Base-by-base conservation (phyloP, 2,888 invertebrate genomes). In the Calliopum simillimum region DNA sequence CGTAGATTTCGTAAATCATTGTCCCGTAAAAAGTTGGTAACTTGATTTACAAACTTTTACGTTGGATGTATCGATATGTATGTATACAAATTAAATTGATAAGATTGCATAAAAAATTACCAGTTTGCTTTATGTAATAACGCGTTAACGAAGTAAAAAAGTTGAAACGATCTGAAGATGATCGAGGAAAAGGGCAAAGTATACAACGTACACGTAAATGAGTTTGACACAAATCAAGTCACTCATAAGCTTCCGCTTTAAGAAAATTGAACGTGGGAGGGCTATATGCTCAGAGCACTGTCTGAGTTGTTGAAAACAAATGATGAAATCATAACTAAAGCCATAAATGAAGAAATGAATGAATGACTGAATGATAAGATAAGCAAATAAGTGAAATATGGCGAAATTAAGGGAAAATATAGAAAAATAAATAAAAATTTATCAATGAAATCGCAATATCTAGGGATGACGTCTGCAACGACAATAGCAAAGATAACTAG, bases 271-370 rank as follows among this genome's bases (percentile, higher is more conserved):
- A 25, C 16, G 25, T 56, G n/a, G 56, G 56, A 11, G n/a, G 33
- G 5, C 33, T 5, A 33, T 33, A 33, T 33, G 33, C 33, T 33
- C 33, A 33, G 56, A n/a, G 12, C 56, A 13, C 13, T 25, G 25
- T 6, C 13, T 56, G 16, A 33, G 5, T 33, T 33, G 33, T 33
- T 41, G 16, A 33, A 43, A 5, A 19, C 16, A 12, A 33, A 8
- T 59, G 58, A 59, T 59, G 43, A 59, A 59, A 59, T 59, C 43
- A 59, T 33, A 59, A 19, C 16, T 16, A 41, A 59, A 59, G 25
- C 8, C n/a, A 6, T 59, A 6, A 59, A 59, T 59, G 58, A 59
- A 53, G 53, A 13, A 59, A 59, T 33, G 33, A 33, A 33, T 43
- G 58, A 59, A 6, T 59, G 56, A 51, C 14, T 8, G 23, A 23